phyloP scores from a whole-genome alignment of 2,888 invertebrate species.

The Scaptodrosophila latifasciaeformis region DNA sequence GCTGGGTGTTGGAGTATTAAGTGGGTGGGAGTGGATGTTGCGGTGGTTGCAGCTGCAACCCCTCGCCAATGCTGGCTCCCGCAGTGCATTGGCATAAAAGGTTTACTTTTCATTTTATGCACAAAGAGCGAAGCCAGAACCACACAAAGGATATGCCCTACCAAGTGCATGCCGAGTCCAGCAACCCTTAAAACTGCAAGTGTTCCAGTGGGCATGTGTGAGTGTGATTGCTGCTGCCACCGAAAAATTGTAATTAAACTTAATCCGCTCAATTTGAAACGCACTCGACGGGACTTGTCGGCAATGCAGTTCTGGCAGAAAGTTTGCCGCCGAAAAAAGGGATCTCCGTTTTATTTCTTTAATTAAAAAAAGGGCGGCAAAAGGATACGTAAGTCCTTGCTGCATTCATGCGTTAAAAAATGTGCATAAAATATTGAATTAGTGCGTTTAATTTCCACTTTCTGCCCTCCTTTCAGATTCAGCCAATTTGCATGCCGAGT shows the following conservation, averaged over 20 bases:
- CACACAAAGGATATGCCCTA: too few relatives aligned
- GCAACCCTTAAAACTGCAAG: slow-evolving; percentile 53
- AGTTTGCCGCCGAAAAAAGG: too few relatives aligned
- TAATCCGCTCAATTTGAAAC: slow-evolving; percentile 70
- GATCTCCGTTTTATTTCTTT: too few relatives aligned
- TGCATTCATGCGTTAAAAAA: slow-evolving; percentile 56
- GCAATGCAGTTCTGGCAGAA: too few relatives aligned
- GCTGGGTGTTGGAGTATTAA: slow-evolving; percentile 1
- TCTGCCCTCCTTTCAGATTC: not conserved
- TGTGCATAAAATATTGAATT: slow-evolving; percentile 70
- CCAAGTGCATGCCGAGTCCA: slow-evolving; percentile 26
- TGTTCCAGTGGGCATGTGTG: too few relatives aligned
- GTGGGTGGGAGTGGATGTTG: not conserved
- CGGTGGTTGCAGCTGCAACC: slow-evolving; percentile 21
- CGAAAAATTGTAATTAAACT: slow-evolving; percentile 69
- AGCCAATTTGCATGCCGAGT: slow-evolving; percentile 47
- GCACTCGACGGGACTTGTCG: slow-evolving; percentile 19
- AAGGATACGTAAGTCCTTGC: slow-evolving; percentile 34
- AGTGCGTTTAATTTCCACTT: slow-evolving; percentile 38
- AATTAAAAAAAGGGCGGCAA: slow-evolving; percentile 6
- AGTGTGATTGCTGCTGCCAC: slow-evolving; percentile 2
- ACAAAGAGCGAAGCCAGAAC: not conserved
- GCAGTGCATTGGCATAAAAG: slow-evolving; percentile 53
- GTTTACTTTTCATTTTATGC: slow-evolving; percentile 53
- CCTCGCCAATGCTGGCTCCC: slow-evolving; percentile 43